phyloP scores from a whole-genome alignment of 2,797 vertebrate species.

The Esox lucius region DNA sequence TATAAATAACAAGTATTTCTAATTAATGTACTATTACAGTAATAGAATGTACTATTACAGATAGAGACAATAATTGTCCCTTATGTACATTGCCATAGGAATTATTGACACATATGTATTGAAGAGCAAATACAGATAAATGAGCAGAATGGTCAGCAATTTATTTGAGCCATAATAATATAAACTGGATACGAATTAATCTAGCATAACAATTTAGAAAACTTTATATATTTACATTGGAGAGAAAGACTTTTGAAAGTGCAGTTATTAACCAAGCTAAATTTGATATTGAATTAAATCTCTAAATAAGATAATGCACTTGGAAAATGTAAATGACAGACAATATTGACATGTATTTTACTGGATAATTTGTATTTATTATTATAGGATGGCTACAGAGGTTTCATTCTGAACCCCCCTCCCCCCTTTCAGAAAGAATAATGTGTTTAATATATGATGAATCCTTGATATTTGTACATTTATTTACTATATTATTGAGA shows the following conservation, averaged over 20 bases:
- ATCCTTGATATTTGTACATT: constrained; percentile 1
- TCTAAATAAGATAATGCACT: constrained; percentile 4
- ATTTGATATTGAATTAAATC: too few relatives aligned
- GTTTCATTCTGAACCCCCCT: too few relatives aligned
- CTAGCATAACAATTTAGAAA: too few relatives aligned
- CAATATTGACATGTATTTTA: neutral
- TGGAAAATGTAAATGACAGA: neutral
- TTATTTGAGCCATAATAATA: constrained; percentile 21
- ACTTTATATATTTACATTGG: too few relatives aligned
- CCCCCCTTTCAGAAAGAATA: too few relatives aligned
- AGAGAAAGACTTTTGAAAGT: too few relatives aligned
- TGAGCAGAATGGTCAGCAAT: constrained; percentile 22
- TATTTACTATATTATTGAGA: neutral
- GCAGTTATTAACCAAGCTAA: too few relatives aligned
- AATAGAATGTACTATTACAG: neutral
- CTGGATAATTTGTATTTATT: too few relatives aligned
- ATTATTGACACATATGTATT: neutral
- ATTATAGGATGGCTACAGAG: neutral
- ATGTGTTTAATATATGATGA: neutral
- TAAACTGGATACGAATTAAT: constrained; percentile 27
- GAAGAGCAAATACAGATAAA: constrained; percentile 16
- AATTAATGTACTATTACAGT: neutral
- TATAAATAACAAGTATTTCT: neutral
- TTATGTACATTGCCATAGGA: neutral
- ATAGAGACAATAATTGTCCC: too few relatives aligned